A percentile compares a stretch with the other conserved stretches of the same genome.
These are phyloP conservation scores for Melanostoma scalare DNA, from an alignment of 2,888 invertebrate species.

Conservation along the genomic window DNA sequence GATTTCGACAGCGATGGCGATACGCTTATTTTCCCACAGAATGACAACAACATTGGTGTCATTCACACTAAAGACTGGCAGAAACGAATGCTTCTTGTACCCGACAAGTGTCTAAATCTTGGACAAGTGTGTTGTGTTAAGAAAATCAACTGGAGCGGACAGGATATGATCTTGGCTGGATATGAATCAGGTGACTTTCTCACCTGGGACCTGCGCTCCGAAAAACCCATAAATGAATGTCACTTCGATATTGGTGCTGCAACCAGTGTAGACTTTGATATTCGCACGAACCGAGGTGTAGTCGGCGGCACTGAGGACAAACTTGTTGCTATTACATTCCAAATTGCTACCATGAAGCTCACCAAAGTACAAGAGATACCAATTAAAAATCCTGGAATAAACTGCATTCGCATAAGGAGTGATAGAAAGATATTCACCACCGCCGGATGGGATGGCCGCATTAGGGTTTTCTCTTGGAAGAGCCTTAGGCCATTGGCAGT, in stretches of 20 bases:
- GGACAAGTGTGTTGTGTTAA: conserved; percentile 85
- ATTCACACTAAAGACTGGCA: conserved; percentile 81
- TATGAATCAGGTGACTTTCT: conserved; percentile 89
- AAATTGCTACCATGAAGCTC: conserved; percentile 81
- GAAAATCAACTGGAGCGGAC: conserved; percentile 81
- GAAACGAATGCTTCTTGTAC: conserved; percentile 80
- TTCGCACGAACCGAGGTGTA: conserved; percentile 86
- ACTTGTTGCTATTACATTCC: conserved; percentile 78
- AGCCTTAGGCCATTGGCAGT: conserved; percentile 88
- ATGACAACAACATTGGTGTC: conserved; percentile 82
- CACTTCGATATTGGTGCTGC: conserved; percentile 86
- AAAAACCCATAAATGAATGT: conserved; percentile 77
- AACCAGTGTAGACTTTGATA: conserved; percentile 87
- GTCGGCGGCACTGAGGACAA: conserved; percentile 83
- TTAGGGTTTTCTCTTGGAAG: conserved; percentile 91
- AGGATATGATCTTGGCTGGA: conserved; percentile 85
- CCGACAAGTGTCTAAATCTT: conserved; percentile 80
- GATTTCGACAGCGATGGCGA: conserved; percentile 81
- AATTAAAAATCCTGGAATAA: conserved; percentile 89
- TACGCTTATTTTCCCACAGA: conserved; percentile 86
- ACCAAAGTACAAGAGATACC: conserved; percentile 85
- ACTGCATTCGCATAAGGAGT: conserved; percentile 86
- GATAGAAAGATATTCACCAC: conserved; percentile 89
- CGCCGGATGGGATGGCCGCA: conserved; percentile 90
- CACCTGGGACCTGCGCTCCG: conserved; percentile 87